Evolutionary conservation across 2,113 vertebrate species (phyloP), one percentile per base, ranked within the genome.

Genomic region (Eptesicus fuscus): DNA sequence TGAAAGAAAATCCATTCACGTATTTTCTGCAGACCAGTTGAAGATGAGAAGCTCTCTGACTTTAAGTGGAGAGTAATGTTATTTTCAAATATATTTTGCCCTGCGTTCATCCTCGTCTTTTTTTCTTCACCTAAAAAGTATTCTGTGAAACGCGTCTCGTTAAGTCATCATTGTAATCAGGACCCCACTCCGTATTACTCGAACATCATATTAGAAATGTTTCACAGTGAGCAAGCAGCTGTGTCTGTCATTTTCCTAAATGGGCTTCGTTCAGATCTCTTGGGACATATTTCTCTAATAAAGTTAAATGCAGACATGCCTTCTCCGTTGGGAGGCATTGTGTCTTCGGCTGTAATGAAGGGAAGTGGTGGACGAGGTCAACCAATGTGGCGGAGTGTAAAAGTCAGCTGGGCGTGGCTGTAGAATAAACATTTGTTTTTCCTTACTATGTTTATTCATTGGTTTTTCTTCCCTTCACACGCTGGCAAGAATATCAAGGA

Each of bases 31-130:
- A 91, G 59, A 51, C n/a, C 80, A 67, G 67, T 85, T 96, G 93
- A 95, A 93, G 70, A 20, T 88, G 30, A 61, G 69, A 95, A 20
- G 82, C 49, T 88, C 23, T 74, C 44, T 83, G 76, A 86, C 44
- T 91, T 86, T 83, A 82, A 92, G 23, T 74, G 53, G 17, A 90
- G 18, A 95, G 4, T 37, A 77, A 17, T 30, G 5, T 79, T 79
- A 51, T 91, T 47, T 91, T 93, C 71, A 91, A 65, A 95, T 88
- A 12, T 49, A 61, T 95, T 92, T 96, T 96, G 42, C 30, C 7
- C 77, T 92, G 28, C 35, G 44, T 86, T 96, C 92, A 90, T 84
- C 61, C 59, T 88, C 42, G 80, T 30, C 65, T 35, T 59, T 51
- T 51, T 47, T 28, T 61, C 79, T 83, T 25, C 16, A 59, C 23